These are phyloP conservation scores for Alviniconcha strummeri DNA, from an alignment of 2,888 invertebrate species.

Conservation along the genomic window DNA sequence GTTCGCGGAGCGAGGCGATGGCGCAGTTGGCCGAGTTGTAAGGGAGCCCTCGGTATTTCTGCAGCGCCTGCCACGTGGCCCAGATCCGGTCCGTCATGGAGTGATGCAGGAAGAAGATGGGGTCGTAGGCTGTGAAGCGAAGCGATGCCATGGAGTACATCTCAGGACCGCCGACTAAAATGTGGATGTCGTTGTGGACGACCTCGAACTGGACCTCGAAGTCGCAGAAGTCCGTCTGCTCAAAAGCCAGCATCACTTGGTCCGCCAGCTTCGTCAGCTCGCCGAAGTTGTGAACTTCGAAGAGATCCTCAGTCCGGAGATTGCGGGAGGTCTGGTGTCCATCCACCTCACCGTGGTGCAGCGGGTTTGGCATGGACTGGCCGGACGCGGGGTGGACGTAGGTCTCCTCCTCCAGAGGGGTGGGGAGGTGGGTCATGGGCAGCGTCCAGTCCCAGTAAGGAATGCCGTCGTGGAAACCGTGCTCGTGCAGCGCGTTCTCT, in stretches of 20 bases:
- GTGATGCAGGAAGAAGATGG: conserved; percentile 48
- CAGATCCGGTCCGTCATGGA: conserved; percentile 47
- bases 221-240: conserved; percentile 46
- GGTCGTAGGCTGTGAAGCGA: conserved; percentile 46
- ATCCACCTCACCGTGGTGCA: conserved; percentile 28
- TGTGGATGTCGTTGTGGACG: conserved; percentile 49
- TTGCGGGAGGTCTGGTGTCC: conserved; percentile 30
- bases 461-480: conserved; percentile 34
- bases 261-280: conserved; percentile 41
- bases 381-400: conserved; percentile 40
- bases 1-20: conserved; percentile 39
- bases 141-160: conserved; percentile 47
- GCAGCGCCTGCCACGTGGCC: conserved; percentile 46
- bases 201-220: conserved; percentile 44
- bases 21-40: conserved; percentile 49
- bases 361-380: conserved; percentile 37
- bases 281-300: conserved; percentile 42
- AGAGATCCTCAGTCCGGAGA: conserved; percentile 35
- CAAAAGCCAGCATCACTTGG: conserved; percentile 41
- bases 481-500: conserved; percentile 33
- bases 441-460: conserved; percentile 50
- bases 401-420: conserved; percentile 31
- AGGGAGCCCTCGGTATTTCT: conserved; percentile 44
- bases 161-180: conserved; percentile 44
- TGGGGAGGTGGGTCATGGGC: conserved; percentile 37